Conservation (phyloP, 2,888 invertebrate species). For the Fragum sueziense region DNA sequence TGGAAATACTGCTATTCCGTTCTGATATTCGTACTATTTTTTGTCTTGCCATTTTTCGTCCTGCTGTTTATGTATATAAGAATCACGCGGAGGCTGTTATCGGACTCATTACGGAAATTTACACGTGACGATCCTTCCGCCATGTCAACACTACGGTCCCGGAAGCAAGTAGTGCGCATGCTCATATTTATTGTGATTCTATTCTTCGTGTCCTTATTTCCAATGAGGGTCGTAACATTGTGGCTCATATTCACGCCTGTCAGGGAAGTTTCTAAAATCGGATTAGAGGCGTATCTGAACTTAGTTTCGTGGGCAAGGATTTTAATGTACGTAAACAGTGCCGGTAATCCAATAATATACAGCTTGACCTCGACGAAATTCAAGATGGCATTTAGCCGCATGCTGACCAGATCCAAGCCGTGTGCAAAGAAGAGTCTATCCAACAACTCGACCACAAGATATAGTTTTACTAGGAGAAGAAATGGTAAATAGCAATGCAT, state of each 20-base stretch:
- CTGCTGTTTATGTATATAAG: slow-evolving; percentile 61
- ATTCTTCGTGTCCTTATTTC: slow-evolving; percentile 94
- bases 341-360: slow-evolving; percentile 95
- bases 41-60: slow-evolving; percentile 62
- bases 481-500: too few relatives aligned
- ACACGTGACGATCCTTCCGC: slow-evolving; percentile 41
- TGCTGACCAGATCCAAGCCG: slow-evolving; percentile 22
- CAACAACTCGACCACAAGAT: slow-evolving; percentile 1
- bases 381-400: slow-evolving; percentile 83
- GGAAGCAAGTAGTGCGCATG: slow-evolving; percentile 73
- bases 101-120: slow-evolving; percentile 31
- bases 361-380: slow-evolving; percentile 96
- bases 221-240: slow-evolving; percentile 92
- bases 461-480: slow-evolving; percentile 11
- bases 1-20: slow-evolving; percentile 54
- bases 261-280: slow-evolving; percentile 87
- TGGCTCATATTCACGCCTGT: slow-evolving; percentile 92
- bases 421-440: neutral
- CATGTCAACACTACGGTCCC: slow-evolving; percentile 50
- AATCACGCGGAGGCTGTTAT: slow-evolving; percentile 58
- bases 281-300: slow-evolving; percentile 91
- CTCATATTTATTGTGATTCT: slow-evolving; percentile 84
- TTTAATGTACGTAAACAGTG: slow-evolving; percentile 93
- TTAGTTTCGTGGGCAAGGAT: slow-evolving; percentile 91
- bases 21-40: slow-evolving; percentile 56